These are phyloP conservation scores for Acheta domesticus DNA, from an alignment of 2,888 invertebrate genomes.

Conservation along the genomic window DNA sequence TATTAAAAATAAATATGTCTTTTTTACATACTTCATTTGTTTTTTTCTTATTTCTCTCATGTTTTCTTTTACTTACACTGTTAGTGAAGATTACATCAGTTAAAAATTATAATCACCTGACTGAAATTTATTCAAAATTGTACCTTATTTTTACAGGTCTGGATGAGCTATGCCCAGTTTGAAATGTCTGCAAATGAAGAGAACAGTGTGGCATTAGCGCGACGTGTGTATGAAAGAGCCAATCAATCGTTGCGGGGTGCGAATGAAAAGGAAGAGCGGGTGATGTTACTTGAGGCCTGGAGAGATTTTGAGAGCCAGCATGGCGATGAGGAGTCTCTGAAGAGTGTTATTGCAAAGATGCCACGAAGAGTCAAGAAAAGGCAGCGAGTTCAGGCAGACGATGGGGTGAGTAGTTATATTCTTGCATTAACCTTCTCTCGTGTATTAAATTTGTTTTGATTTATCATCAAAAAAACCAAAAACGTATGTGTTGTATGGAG, in stretches of 20 bases:
- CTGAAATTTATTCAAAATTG: no score
- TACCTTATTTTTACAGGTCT: slow-evolving; percentile 56
- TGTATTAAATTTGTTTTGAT: background rate
- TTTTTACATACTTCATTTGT: no score
- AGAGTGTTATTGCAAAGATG: slow-evolving; percentile 79
- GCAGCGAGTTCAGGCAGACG: slow-evolving; percentile 87
- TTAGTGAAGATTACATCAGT: no score
- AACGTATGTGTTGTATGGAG: background rate
- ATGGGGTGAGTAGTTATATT: slow-evolving; percentile 60
- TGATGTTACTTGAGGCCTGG: slow-evolving; percentile 93
- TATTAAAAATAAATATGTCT: no score
- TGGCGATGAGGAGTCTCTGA: slow-evolving; percentile 68
- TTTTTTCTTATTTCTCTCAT: no score
- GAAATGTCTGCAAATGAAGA: slow-evolving; percentile 71
- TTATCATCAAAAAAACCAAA: background rate
- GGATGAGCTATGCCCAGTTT: slow-evolving; percentile 97
- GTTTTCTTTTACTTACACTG: no score
- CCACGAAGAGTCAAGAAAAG: slow-evolving; percentile 92
- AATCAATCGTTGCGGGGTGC: slow-evolving; percentile 74
- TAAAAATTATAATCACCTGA: no score
- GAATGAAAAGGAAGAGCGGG: slow-evolving; percentile 86
- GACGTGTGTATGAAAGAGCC: slow-evolving; percentile 84
- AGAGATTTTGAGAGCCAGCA: slow-evolving; percentile 84
- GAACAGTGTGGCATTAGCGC: slow-evolving; percentile 64
- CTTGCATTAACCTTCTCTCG: background rate